phyloP scores from a whole-genome alignment of 2,113 vertebrate genomes.

The Salvator merianae region DNA sequence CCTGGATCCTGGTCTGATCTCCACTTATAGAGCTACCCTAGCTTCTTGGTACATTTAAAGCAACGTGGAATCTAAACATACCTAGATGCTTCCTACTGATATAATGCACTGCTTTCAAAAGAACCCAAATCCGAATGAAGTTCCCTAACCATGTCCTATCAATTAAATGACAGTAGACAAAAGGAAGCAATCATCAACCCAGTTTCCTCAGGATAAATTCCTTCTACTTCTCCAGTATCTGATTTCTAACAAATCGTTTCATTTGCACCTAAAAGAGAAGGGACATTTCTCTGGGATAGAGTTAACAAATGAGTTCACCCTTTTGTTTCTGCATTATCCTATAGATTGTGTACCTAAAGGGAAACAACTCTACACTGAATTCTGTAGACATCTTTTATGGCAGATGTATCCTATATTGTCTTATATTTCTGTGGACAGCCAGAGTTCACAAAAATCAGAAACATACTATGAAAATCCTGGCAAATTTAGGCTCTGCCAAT shows the following conservation, averaged over 20 bases:
- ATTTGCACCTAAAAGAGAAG: too few relatives aligned
- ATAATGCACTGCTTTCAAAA: not conserved
- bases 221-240: not conserved
- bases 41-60: not conserved
- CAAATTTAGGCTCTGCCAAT: conserved; percentile 48
- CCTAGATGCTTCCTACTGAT: not conserved
- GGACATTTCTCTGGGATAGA: too few relatives aligned
- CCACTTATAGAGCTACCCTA: too few relatives aligned
- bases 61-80: not conserved
- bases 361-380: not conserved
- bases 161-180: not conserved
- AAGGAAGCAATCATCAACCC: not conserved
- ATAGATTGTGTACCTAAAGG: not conserved
- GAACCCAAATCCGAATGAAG: not conserved
- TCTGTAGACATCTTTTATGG: not conserved
- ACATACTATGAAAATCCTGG: conserved; percentile 43
- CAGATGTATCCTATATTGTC: conserved; percentile 10
- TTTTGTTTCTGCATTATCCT: too few relatives aligned
- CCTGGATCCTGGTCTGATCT: too few relatives aligned
- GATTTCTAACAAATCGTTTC: not conserved
- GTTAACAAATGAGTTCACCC: too few relatives aligned
- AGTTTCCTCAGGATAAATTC: not conserved
- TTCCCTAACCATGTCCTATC: not conserved
- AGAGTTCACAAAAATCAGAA: conserved; percentile 20
- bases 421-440: not conserved